Evolutionary conservation across 2,888 invertebrate genomes (phyloP), one percentile per base, ranked within the genome.

Genomic region (Dinocampus coccinellae): DNA sequence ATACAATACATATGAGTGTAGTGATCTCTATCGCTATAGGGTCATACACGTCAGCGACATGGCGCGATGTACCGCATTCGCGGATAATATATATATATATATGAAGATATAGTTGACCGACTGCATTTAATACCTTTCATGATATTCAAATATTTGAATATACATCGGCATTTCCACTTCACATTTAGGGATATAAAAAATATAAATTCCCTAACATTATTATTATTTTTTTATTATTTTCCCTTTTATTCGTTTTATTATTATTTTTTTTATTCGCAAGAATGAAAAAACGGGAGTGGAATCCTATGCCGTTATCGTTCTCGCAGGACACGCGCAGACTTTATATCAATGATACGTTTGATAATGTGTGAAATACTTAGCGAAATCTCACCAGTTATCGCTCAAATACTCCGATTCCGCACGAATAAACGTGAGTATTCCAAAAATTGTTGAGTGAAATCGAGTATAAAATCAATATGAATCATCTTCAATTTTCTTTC

Each of bases 31-130:
- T 83, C 81, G 64, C 71, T 63, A 72, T 39, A 84, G 85, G 82
- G 83, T 81, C 82, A 83, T 85, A 82, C 83, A 85, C 80, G 85
- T 85, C 85, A 85, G 71, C 77, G 79, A 76, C 85, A 85, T 78
- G 75, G 77, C 47, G 6, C 67, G 65, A 76, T 74, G 70, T 72
- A 77, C 77, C 76, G 74, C 79, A 75, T 75, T 73, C 78, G 74
- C 80, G 77, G 79, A 82, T 84, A 83, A 83, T 82, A 84, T 84
- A 82, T 83, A 85, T 82, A 81, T 82, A 81, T 83, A 81, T 83
- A 81, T 83, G 83, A 84, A 84, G 84, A 84, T 81, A 78, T 69
- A 65, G 63, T 69, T 77, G 70, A 77, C 78, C 77, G 77, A 75
- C 76, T 78, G 81, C 81, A 82, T 82, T 81, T 79, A 81, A 80